Conservation (phyloP, 2,113 vertebrate species). For the Pollachius pollachius region DNA sequence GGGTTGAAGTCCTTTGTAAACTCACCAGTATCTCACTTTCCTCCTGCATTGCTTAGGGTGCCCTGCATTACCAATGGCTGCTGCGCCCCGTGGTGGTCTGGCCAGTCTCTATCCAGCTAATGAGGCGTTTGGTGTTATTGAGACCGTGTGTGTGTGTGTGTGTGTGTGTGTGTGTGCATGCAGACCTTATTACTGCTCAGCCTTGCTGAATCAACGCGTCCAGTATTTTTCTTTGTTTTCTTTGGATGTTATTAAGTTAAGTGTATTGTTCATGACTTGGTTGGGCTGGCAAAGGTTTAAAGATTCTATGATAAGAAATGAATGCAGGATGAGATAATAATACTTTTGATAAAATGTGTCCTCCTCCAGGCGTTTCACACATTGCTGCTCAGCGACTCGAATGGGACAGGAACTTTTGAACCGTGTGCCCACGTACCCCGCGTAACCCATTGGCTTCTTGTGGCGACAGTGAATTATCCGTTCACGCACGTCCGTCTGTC, state of each 20-base stretch:
- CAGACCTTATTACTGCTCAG: no score
- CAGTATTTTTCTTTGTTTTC: neutral
- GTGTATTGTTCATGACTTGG: conserved; percentile 28
- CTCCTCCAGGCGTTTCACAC: neutral
- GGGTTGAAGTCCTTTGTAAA: conserved; percentile 52
- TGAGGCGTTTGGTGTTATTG: conserved; percentile 60
- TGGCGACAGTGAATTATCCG: no score
- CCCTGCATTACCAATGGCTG: conserved; percentile 32
- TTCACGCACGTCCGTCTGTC: no score
- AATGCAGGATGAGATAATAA: conserved; percentile 4
- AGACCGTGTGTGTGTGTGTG: conserved; percentile 34
- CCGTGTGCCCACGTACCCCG: no score
- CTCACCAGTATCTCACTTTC: conserved; percentile 43
- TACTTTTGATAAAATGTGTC: conserved; percentile 14
- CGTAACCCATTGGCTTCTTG: no score
- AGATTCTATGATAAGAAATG: conserved; percentile 23
- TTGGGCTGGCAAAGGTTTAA: conserved; percentile 15
- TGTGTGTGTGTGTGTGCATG: neutral
- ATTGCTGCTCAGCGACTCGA: neutral
- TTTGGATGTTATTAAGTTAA: neutral
- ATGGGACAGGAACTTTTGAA: no score
- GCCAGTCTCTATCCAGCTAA: conserved; percentile 51
- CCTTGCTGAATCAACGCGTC: neutral
- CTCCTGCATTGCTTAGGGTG: conserved; percentile 46
- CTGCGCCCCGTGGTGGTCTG: conserved; percentile 56